These are phyloP conservation scores for Rhizomys pruinosus DNA, from an alignment of 2,113 vertebrate genomes.

Conservation along the genomic window DNA sequence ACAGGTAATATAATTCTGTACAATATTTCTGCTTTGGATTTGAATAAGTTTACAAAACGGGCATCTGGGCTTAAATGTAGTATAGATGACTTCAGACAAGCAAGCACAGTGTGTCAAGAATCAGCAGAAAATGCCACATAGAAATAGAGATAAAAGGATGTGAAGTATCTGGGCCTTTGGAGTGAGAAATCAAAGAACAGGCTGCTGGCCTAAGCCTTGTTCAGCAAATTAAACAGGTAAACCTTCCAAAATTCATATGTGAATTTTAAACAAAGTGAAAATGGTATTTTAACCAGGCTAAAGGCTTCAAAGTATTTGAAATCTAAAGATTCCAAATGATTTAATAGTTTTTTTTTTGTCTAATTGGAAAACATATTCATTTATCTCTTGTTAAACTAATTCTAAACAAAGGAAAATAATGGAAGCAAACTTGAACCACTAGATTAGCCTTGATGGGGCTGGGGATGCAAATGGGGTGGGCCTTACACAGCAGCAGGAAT, in stretches of 20 bases:
- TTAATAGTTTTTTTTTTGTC: neutral
- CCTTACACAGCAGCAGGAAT: too few species aligned
- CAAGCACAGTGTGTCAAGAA: neutral
- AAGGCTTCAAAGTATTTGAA: neutral
- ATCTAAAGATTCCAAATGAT: neutral
- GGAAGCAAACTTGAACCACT: neutral
- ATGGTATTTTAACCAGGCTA: neutral
- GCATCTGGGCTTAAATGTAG: neutral
- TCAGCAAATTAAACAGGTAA: neutral
- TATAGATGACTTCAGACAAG: neutral
- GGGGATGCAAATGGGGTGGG: neutral
- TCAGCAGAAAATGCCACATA: neutral
- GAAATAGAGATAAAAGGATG: neutral
- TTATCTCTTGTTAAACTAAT: neutral
- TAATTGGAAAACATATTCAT: neutral
- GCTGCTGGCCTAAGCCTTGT: neutral
- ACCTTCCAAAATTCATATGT: neutral
- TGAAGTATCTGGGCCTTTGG: conserved; percentile 14
- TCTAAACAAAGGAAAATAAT: neutral
- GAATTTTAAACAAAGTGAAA: neutral
- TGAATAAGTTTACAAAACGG: neutral
- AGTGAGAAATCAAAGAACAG: neutral
- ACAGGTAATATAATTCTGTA: neutral
- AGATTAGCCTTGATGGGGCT: neutral
- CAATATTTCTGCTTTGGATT: neutral